A percentile compares a stretch with the other conserved stretches of the same genome.
These are phyloP conservation scores for Odontocolon sp. DNA, from an alignment of 2,888 invertebrate genomes.

Conservation along the genomic window DNA sequence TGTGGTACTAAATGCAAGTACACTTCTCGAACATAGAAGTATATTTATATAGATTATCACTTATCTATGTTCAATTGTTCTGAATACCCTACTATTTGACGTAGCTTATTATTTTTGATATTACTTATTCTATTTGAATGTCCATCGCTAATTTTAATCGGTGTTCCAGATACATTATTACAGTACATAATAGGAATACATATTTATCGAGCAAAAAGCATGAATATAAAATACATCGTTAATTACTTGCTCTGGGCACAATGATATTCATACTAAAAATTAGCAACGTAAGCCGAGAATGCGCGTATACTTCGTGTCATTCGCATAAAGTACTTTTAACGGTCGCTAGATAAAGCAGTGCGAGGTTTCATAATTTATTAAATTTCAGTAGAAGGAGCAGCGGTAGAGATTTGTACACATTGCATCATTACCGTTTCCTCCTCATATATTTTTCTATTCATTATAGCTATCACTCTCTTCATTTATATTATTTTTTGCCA, in stretches of 20 bases:
- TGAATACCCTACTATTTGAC: no score
- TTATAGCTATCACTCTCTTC: not conserved
- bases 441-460: not conserved
- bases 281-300: slow-evolving; percentile 1
- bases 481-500: not conserved
- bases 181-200: no score
- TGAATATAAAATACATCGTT: slow-evolving; percentile 16
- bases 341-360: not conserved
- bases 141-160: no score
- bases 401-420: not conserved
- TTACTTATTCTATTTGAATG: no score
- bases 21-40: no score
- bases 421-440: not conserved
- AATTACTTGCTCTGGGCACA: not conserved
- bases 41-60: no score
- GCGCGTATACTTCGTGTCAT: not conserved
- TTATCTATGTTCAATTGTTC: no score
- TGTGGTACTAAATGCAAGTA: not conserved
- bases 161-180: no score
- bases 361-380: not conserved
- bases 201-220: slow-evolving; percentile 18
- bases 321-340: slow-evolving; percentile 5
- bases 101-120: no score
- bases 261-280: not conserved
- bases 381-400: not conserved